Evolutionary conservation across 2,113 vertebrate genomes (phyloP), one percentile per base, ranked within the genome.

Genomic region (Daphoenositta chrysoptera): DNA sequence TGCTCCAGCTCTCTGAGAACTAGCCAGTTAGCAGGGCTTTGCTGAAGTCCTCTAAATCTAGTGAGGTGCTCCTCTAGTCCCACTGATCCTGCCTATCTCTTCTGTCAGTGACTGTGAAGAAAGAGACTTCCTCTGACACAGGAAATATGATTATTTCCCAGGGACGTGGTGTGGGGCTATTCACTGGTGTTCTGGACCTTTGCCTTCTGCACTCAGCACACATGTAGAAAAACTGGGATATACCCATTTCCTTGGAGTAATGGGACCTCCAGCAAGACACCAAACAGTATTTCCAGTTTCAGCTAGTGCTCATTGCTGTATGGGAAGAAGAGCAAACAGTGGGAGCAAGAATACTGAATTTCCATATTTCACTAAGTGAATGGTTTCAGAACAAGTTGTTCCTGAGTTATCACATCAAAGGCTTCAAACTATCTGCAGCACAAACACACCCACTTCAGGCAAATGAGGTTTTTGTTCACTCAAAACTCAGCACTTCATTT

Each of bases 401-500:
- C 83, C 71, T 0, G 2, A 92, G 47, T 91, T 93, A 78, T 33
- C 81, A 40, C 86, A 93, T 96, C 91, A 87, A 90, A 95, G 56
- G 54, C 83, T 94, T 81, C 56, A 73, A 93, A 94, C 80, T 96
- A 23, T 88, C 89, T 94, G 86, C 83, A 89, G 93, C 80, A 96
- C 83, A 92, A 96, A 96, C 91, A 86, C 64, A 6, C 83, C 92
- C 60, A 95, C 91, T 93, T 89, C 77, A 97, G 80, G 91, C 91
- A 96, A 96, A 97, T 71, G 72, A 96, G 92, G 33, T 65, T 92
- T 94, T 89, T 93, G 92, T 96, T 96, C 86, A 28, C 85, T 96
- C 80, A 86, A 64, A 96, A 83, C 60, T 63, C 61, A 87, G 64
- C 68, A 90, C 90, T 97, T 95, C 65, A 75, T 95, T 96, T 53